Conservation (phyloP, 2,797 vertebrate genomes). For the Myripristis jacobus region DNA sequence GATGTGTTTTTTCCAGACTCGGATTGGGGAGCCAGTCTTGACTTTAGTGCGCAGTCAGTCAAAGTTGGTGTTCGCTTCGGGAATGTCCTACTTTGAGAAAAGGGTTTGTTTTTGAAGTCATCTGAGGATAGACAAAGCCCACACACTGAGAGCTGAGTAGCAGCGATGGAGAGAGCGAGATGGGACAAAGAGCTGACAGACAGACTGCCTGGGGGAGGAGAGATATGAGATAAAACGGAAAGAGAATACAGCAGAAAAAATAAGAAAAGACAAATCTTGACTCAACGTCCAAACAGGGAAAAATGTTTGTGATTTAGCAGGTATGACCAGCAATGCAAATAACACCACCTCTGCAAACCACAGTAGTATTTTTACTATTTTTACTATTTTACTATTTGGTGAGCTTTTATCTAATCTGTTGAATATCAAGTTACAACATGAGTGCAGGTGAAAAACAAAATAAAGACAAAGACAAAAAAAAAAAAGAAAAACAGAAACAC, state of each 20-base stretch:
- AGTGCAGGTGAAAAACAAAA: too few relatives aligned
- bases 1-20: neutral
- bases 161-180: conserved; percentile 2
- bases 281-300: neutral
- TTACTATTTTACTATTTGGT: too few relatives aligned
- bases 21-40: neutral
- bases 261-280: too few relatives aligned
- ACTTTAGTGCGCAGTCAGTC: neutral
- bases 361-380: too few relatives aligned
- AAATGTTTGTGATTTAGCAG: neutral
- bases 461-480: neutral
- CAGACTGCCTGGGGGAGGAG: conserved; percentile 7
- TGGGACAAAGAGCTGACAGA: conserved; percentile 1
- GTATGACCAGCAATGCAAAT: neutral
- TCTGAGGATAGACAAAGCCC: neutral
- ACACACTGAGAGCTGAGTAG: too few relatives aligned
- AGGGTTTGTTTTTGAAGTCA: conserved; percentile 3
- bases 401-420: neutral
- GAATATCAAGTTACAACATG: neutral
- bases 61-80: neutral
- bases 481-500: neutral
- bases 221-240: conserved; percentile 2
- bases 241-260: neutral
- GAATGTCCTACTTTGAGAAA: conserved; percentile 2
- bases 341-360: neutral